Conservation (phyloP, 2,113 vertebrate species). For the Arothron firmamentum region DNA sequence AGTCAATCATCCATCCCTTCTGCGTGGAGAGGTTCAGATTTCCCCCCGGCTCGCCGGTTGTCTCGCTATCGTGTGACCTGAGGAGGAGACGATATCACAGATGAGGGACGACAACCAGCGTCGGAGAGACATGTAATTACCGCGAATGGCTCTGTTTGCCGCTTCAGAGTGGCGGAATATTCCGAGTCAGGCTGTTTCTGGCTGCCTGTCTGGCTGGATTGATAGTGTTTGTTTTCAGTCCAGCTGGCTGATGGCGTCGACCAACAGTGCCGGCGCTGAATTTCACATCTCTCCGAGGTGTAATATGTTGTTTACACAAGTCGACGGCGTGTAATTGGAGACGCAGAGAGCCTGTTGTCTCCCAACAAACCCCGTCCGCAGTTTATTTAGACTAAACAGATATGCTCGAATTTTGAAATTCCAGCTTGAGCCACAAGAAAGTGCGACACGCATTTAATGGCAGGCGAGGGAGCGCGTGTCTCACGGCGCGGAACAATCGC, state of each 20-base stretch:
- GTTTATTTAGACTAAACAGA: constrained; percentile 16
- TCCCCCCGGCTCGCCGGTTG: constrained; percentile 39
- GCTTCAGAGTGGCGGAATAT: constrained; percentile 24
- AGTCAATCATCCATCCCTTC: constrained; percentile 57
- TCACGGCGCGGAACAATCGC: constrained; percentile 1
- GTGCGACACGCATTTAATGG: background rate
- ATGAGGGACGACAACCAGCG: constrained; percentile 30
- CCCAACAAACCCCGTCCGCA: constrained; percentile 9
- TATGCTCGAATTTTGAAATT: background rate
- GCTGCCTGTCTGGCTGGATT: constrained; percentile 13
- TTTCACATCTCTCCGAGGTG: constrained; percentile 35
- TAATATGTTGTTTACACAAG: constrained; percentile 39
- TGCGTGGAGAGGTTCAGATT: constrained; percentile 48
- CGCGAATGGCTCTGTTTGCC: constrained; percentile 5
- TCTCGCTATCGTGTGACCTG: constrained; percentile 95
- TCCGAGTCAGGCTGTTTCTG: constrained; percentile 19
- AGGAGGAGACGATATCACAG: constrained; percentile 41
- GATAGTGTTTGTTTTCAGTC: constrained; percentile 23
- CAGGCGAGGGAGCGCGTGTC: constrained; percentile 4
- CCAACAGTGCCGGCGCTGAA: constrained; percentile 14
- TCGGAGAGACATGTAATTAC: constrained; percentile 35
- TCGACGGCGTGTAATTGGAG: constrained; percentile 29
- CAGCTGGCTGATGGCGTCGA: constrained; percentile 18
- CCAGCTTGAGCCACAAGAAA: background rate
- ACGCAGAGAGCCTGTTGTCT: constrained; percentile 30